A percentile compares a stretch with the other conserved stretches of the same genome.
phyloP scores from a whole-genome alignment of 2,888 invertebrate genomes.

The Luffia ferchaultella region DNA sequence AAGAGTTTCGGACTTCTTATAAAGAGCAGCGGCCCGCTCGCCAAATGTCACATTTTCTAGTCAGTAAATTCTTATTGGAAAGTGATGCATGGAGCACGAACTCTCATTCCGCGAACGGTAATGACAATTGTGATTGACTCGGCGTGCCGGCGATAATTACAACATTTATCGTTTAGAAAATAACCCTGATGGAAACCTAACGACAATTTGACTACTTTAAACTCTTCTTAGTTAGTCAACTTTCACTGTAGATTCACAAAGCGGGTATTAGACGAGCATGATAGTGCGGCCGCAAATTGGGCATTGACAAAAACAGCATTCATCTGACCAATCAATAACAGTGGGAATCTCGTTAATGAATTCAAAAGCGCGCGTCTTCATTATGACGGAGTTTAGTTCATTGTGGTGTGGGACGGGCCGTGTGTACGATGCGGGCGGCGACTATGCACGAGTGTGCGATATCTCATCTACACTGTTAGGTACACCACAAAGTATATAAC shows the following conservation, averaged over 20 bases:
- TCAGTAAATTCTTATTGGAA: slow-evolving; percentile 44
- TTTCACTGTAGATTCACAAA: neutral
- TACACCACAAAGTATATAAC: no score
- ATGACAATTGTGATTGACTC: slow-evolving; percentile 38
- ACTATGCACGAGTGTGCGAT: neutral
- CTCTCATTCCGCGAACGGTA: slow-evolving; percentile 35
- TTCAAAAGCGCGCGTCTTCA: slow-evolving; percentile 54
- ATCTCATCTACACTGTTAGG: no score
- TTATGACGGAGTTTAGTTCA: slow-evolving; percentile 40
- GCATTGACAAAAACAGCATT: slow-evolving; percentile 38
- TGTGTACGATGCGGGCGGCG: neutral
- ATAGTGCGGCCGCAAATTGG: slow-evolving; percentile 32
- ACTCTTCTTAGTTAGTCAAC: neutral
- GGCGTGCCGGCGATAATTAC: slow-evolving; percentile 39
- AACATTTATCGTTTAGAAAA: slow-evolving; percentile 26
- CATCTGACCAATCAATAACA: slow-evolving; percentile 39
- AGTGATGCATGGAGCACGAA: slow-evolving; percentile 41
- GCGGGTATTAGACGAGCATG: neutral
- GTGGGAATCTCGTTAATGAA: slow-evolving; percentile 50
- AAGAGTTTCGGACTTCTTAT: slow-evolving; percentile 4
- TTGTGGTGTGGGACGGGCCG: neutral
- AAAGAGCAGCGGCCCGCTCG: slow-evolving; percentile 22
- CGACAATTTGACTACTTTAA: neutral
- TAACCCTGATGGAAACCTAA: neutral
- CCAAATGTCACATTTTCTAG: slow-evolving; percentile 34